Base-by-base conservation (phyloP, 2,113 vertebrate genomes). In the Epinephelus lanceolatus region DNA sequence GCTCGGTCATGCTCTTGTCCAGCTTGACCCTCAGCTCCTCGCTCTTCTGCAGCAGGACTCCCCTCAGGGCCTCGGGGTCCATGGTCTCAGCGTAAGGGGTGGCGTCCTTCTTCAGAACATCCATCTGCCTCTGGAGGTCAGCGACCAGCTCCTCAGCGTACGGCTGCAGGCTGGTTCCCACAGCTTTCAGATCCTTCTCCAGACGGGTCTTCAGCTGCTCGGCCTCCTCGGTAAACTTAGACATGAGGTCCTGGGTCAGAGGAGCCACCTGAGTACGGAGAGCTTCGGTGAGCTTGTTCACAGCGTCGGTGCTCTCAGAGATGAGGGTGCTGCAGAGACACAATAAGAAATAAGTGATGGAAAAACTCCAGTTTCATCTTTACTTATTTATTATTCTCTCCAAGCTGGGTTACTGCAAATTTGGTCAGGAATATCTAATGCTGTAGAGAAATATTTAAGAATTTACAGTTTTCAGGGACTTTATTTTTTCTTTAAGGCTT, bases 121-220 rank as follows among this genome's bases (percentile, higher is more conserved):
- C 94, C 81, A 97, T 65, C 70, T 96, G 95, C 33, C 6, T 8
- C 87, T 95, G 96, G 84, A 97, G 89, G 42, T 92, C 66, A 0
- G 15, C 56, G 14, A 94, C 89, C 62, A 97, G 76, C 21, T 96
- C 88, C 65, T 94, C 51, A 0, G 95, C 91, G 6, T 90, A 89
- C 0, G 92, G 89, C 51, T 90, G 76, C 61, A 93, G 18, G 14
- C 45, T 66, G 25, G 33, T 1, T 2, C 78, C 49, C 47, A 79
- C 3, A 0, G 78, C 4, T 23, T 55, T 49, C 72, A 95, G 2
- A 25, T 93, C 91, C 9, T 73, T 71, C 42, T 91, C 78, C 51
- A 95, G 9, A 13, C 87, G 88, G 23, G 62, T 9, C 9, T 91
- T 83, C 72, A 95, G 81, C 25, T 71, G 63, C 40, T 93, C 88